These are phyloP conservation scores for Enoplosus armatus DNA, from an alignment of 2,797 vertebrate genomes.

Conservation along the genomic window DNA sequence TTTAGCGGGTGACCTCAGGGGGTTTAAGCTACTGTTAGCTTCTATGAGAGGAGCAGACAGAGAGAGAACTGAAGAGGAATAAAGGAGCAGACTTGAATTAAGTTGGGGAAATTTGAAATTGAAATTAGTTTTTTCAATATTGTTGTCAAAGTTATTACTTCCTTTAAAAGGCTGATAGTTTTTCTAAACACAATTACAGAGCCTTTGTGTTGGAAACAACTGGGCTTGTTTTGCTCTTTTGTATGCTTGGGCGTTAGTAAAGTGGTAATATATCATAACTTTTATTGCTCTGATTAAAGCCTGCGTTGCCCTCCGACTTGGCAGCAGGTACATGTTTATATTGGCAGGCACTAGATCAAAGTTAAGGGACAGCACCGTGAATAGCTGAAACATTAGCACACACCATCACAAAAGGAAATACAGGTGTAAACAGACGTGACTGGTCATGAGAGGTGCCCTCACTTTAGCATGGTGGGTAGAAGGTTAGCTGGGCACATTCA, in stretches of 20 bases:
- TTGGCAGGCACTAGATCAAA: constrained; percentile 36
- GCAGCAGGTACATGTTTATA: constrained; percentile 45
- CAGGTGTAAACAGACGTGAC: background rate
- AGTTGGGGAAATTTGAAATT: constrained; percentile 16
- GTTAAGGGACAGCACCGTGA: constrained; percentile 13
- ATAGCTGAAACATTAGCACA: constrained; percentile 22
- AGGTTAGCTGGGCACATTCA: constrained; percentile 26
- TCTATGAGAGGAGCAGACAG: constrained; percentile 17
- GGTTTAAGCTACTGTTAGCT: constrained; percentile 20
- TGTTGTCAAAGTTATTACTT: background rate
- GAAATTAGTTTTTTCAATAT: background rate
- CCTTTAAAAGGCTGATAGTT: background rate
- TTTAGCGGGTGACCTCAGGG: constrained; percentile 36
- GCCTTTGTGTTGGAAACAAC: constrained; percentile 22
- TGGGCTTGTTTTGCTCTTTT: constrained; percentile 11
- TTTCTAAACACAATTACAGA: background rate
- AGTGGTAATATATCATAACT: constrained; percentile 21
- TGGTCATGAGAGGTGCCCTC: background rate
- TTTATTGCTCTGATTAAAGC: constrained; percentile 53
- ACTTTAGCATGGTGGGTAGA: background rate
- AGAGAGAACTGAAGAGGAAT: background rate
- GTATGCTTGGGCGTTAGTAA: background rate
- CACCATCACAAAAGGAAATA: constrained; percentile 6
- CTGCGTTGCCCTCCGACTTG: constrained; percentile 34
- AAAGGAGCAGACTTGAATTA: constrained; percentile 23